Evolutionary conservation across 2,888 invertebrate species (phyloP), one percentile per base, ranked within the genome.

Genomic region (Drosophila nr. perissopoda): DNA sequence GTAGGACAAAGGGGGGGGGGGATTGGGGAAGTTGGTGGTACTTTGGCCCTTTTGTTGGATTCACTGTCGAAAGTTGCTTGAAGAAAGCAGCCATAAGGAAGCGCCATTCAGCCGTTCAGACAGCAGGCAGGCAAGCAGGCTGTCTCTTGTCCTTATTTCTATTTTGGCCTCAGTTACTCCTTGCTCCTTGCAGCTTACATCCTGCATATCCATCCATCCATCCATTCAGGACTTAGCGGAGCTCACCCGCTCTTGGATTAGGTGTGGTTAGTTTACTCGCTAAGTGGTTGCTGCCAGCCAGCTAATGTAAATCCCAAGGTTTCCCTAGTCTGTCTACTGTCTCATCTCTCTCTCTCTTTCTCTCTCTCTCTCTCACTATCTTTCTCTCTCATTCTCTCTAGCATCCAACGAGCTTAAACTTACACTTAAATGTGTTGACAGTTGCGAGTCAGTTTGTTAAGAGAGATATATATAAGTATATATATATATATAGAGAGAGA

Each of bases 221-320:
- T 52, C 33, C 48, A 49, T 49, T 27, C 27, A 27, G 10, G 27
- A 49, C 49, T 27, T 49, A 27, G 54, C 21, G 25, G 7, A 38
- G 21, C 46, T 49, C 54, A 51, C 31, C 18, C 63, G 71, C 48
- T 62, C 53, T 72, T 58, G 72, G 72, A 70, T 89, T 71, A 82
- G 81, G 75, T 88, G 89, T 71, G 84, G 84, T 80, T 87, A 80
- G 84, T 85, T 89, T 89, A 83, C 84, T 80, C 84, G 84, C 77
- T 89, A 87, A 85, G 84, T 85, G 84, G 77, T 84, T 87, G 79
- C 71, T 61, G 69, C 70, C 74, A 66, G 63, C 60, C 63, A 49
- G 81, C 79, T 81, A 81, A 79, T 79, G 73, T 65, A 67, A 58
- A 52, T 67, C 72, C 51, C 59, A 69, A 52, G 29, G 59, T 60